These are phyloP conservation scores for Myrmophylax atrothorax DNA, from an alignment of 2,113 vertebrate genomes.

Conservation along the genomic window DNA sequence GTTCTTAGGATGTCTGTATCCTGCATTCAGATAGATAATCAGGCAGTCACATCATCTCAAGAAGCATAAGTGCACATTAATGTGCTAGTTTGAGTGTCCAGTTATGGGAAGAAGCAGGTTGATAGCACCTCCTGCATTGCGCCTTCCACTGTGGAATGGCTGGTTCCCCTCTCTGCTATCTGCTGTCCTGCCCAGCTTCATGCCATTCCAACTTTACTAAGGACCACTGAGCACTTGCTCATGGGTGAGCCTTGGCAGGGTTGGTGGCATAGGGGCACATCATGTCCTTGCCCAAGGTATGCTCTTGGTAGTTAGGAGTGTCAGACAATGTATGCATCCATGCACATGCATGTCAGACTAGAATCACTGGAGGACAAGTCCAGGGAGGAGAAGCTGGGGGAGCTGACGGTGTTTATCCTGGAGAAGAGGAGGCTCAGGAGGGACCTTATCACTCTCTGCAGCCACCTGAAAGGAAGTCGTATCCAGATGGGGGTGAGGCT, in stretches of 20 bases:
- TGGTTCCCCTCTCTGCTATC: neutral
- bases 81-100: neutral
- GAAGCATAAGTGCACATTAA: neutral
- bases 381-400: rapidly evolving
- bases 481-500: neutral
- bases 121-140: neutral
- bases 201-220: neutral
- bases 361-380: neutral
- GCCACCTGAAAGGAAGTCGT: neutral
- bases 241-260: neutral
- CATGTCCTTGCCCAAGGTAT: neutral
- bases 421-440: neutral
- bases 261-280: neutral
- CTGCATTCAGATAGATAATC: neutral
- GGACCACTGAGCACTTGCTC: no score
- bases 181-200: neutral
- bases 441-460: neutral
- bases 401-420: neutral
- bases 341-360: neutral
- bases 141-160: neutral
- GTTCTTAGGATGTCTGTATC: neutral
- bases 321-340: no score
- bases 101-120: neutral
- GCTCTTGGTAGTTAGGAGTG: neutral
- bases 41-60: neutral